Conservation (phyloP, 2,797 vertebrate genomes). For the Arnoldichthys spilopterus region DNA sequence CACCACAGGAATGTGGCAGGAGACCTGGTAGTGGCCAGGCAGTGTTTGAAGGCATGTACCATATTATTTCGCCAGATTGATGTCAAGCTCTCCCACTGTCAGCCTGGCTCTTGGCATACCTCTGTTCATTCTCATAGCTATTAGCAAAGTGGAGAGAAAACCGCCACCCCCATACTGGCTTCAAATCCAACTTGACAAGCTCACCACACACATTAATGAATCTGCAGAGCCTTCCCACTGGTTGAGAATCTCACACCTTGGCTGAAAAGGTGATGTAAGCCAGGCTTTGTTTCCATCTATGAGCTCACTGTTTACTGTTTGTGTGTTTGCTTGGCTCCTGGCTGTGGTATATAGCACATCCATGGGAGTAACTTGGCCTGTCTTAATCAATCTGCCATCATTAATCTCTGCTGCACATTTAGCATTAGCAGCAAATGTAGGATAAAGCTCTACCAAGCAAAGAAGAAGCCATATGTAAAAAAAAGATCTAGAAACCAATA, state of each 20-base stretch:
- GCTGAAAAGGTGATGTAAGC: conserved; percentile 41
- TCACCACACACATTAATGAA: conserved; percentile 15
- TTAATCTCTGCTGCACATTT: conserved; percentile 33
- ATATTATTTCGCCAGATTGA: conserved; percentile 16
- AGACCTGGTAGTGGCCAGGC: conserved; percentile 50
- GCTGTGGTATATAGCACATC: conserved; percentile 40
- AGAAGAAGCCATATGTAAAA: too few species aligned
- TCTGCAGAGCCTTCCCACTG: conserved; percentile 20
- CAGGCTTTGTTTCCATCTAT: conserved; percentile 21
- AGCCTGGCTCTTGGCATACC: conserved; percentile 22
- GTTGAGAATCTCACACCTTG: conserved; percentile 21
- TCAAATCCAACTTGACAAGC: conserved; percentile 17
- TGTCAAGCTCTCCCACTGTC: background rate
- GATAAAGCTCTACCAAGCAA: too few species aligned
- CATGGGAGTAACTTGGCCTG: conserved; percentile 17
- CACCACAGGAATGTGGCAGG: conserved; percentile 55
- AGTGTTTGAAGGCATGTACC: conserved; percentile 28
- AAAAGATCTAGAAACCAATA: too few species aligned
- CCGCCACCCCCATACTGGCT: background rate
- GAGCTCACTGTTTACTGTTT: conserved; percentile 49
- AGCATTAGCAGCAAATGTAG: too few species aligned
- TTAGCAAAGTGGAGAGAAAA: conserved; percentile 16
- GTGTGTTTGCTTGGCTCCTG: conserved; percentile 45
- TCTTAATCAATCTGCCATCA: conserved; percentile 27
- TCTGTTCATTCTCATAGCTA: conserved; percentile 31